phyloP scores from a whole-genome alignment of 1,140 invertebrate species.

The Chironomus tepperi region DNA sequence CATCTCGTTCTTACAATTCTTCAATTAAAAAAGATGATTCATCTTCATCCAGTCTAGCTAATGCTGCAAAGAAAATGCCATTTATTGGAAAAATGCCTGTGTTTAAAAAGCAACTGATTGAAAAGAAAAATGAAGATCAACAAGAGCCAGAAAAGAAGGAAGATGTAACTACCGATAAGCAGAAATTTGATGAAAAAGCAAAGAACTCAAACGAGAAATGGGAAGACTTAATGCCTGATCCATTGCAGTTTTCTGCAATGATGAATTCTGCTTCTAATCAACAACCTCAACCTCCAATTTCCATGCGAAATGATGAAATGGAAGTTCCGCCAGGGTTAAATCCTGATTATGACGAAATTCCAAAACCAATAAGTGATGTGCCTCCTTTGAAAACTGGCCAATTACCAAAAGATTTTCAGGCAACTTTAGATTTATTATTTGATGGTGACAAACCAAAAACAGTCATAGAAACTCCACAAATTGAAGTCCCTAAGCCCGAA shows the following conservation, averaged over 20 bases:
- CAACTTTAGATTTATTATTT: constrained; percentile 62
- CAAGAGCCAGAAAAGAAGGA: constrained; percentile 30
- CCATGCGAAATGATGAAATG: background rate
- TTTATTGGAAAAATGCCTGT: constrained; percentile 61
- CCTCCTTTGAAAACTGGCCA: constrained; percentile 32
- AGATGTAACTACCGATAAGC: constrained; percentile 30
- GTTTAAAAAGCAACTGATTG: constrained; percentile 50
- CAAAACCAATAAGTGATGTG: constrained; percentile 29
- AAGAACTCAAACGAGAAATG: constrained; percentile 31
- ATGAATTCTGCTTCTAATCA: constrained; percentile 33
- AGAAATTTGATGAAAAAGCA: constrained; percentile 31
- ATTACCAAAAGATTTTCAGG: constrained; percentile 56
- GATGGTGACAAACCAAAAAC: constrained; percentile 36
- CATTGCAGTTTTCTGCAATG: constrained; percentile 37
- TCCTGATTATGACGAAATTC: constrained; percentile 31
- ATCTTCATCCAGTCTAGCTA: constrained; percentile 24
- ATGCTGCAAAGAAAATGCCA: constrained; percentile 47
- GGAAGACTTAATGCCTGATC: constrained; percentile 40
- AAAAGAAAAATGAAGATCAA: constrained; percentile 26
- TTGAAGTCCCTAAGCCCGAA: background rate
- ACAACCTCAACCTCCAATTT: constrained; percentile 33
- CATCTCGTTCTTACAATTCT: constrained; percentile 16
- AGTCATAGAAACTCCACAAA: constrained; percentile 1
- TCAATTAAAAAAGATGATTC: constrained; percentile 27
- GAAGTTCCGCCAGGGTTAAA: constrained; percentile 34